Evolutionary conservation across 2,797 vertebrate genomes (phyloP), one percentile per base, ranked within the genome.

Genomic region (Rhyacichthys aspro): DNA sequence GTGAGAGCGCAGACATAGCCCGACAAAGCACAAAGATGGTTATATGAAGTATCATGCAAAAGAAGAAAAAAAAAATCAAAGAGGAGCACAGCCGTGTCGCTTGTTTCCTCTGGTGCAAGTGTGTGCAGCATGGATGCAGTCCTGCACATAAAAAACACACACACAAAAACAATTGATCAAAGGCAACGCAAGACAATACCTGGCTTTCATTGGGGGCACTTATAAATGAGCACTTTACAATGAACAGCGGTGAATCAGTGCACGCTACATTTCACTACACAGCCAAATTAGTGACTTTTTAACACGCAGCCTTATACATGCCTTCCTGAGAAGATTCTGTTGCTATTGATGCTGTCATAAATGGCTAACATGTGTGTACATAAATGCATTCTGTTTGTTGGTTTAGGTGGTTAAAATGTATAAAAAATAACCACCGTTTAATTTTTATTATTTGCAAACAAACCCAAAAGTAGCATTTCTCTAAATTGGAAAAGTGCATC

Each of bases 1-100:
- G 66, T 78, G 57, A 64, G 62, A 82, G 65, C 36, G 55, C 55
- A 78, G 63, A 79, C 55, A 47, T 49, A 59, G 45, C 54, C 64
- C 11, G 59, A 76, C 66, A 75, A 52, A 81, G 67, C 42, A 54
- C 60, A 74, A 53, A 70, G 68, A 84, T 73, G 55, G 45, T 55
- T 45, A 54, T 63, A 56, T 70, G 36, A 36, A 42, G 50, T 59
- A 19, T 33, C 23, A 45, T 63, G 11, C 3, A 43, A 41, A 32
- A 33, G 39, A 41, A 15, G 76, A 63, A 42, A 18, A 55, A 23
- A 37, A 34, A 12, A 77, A 60, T 42, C 18, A 59, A 16, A 11
- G 36, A 74, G 67, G 75, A 69, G 32, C 34, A 45, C 54, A 53
- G 37, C 9, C 44, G 15, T 46, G 43, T 44, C 33, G 57, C 38